A percentile compares a stretch with the other conserved stretches of the same genome.
Evolutionary conservation across 2,888 invertebrate species (phyloP).

Genomic region (Zaprionus lineosus): DNA sequence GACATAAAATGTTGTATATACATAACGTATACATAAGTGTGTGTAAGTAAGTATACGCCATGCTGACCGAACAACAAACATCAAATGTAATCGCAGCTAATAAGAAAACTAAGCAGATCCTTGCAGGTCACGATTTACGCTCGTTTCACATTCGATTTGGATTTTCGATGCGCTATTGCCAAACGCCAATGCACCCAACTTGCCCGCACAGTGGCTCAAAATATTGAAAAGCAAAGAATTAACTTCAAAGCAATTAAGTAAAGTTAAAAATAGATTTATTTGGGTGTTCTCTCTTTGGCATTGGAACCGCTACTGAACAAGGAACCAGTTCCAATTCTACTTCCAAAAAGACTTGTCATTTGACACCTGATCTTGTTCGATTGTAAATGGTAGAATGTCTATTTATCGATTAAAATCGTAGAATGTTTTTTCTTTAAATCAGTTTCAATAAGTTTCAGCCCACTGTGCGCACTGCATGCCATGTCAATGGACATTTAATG

Average conservation of each 20-base stretch:
- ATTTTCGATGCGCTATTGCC: conserved; percentile 69
- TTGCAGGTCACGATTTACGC: conserved; percentile 79
- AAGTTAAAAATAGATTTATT: background rate
- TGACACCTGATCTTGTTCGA: too few relatives aligned
- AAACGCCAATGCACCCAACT: conserved; percentile 25
- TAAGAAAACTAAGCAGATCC: conserved; percentile 80
- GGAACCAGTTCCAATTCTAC: too few relatives aligned
- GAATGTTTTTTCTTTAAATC: background rate
- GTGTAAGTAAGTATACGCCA: conserved; percentile 63
- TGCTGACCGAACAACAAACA: conserved; percentile 79
- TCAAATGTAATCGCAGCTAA: conserved; percentile 80
- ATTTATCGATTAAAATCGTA: too few relatives aligned
- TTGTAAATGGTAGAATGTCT: too few relatives aligned
- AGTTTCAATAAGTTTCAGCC: background rate
- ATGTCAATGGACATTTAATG: conserved; percentile 81
- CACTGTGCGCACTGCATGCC: conserved; percentile 61
- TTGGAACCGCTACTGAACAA: too few relatives aligned
- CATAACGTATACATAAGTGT: conserved; percentile 44
- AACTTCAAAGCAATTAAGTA: background rate
- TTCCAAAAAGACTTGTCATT: too few relatives aligned
- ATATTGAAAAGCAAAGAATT: background rate
- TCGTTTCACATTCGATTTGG: conserved; percentile 81
- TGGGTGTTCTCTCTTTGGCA: too few relatives aligned
- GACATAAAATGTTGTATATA: conserved; percentile 58
- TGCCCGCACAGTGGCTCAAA: conserved; percentile 23